Base-by-base conservation (phyloP, 2,113 vertebrate genomes). In the Cyanoramphus novaezelandiae region DNA sequence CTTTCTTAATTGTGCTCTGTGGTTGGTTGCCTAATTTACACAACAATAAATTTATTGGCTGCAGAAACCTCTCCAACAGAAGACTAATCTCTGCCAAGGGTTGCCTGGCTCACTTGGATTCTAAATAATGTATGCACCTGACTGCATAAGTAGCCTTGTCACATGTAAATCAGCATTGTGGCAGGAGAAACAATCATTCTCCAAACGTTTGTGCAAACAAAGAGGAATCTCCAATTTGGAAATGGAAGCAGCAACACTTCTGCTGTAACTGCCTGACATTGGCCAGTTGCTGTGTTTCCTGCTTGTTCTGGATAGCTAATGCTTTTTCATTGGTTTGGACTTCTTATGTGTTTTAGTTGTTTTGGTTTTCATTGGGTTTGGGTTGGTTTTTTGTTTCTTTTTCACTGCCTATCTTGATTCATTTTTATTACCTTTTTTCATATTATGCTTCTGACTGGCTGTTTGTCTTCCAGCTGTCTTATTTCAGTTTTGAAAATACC, bases 11-110 rank as follows among this genome's bases (percentile, higher is more conserved):
- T 79, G 33, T 82, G 5, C 12, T 91, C 24, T 89, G 57, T 62
- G 29, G 31, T 91, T 82, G 65, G 44, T 68, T 85, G n/a, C n/a
- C 63, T 94, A 82, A 95, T 91, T 92, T 95, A 41, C 49, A 62
- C 62, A n/a, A 63, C 65, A 75, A 47, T 71, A 86, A 70, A 83
- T 93, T 84, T 77, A 47, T 81, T 76, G 64, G 46, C 3, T 3
- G 41, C 41, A 74, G 69, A 95, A 93, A 10, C 17, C 55, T 83
- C 33, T 93, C 37, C 41, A 82, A 47, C 28, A 84, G 59, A 76
- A 88, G 60, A 92, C 59, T 90, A 68, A 88, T 91, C 29, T 60
- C 53, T 88, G 35, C 50, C 25, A 82, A 91, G 18, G 23, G 21
- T 76, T 14, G 6, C 39, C 43, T 84, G 70, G 62, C 57, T 68